A percentile compares a stretch with the other conserved stretches of the same genome.
These are phyloP conservation scores for Amblyopsis hoosieri DNA, from an alignment of 2,797 vertebrate species.

Conservation along the genomic window DNA sequence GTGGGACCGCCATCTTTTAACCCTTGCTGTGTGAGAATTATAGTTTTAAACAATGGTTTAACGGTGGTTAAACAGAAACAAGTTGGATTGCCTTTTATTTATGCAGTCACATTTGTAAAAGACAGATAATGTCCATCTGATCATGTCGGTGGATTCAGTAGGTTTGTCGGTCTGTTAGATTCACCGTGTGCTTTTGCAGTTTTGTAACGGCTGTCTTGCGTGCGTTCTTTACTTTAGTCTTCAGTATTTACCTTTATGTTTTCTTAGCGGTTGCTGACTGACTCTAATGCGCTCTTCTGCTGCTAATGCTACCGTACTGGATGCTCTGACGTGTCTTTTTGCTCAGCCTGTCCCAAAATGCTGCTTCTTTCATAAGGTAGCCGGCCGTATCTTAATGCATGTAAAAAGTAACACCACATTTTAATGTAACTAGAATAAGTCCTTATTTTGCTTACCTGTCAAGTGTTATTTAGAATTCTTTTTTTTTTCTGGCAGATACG, in stretches of 20 bases:
- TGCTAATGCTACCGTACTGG: conserved; percentile 73
- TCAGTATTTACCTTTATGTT: conserved; percentile 40
- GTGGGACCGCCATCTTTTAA: background rate
- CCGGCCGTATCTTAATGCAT: conserved; percentile 78
- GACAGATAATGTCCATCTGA: conserved; percentile 39
- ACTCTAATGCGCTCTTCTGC: conserved; percentile 59
- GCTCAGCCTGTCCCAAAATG: conserved; percentile 74
- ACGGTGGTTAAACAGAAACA: conserved; percentile 18
- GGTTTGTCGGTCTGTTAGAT: conserved; percentile 46
- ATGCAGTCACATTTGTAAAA: conserved; percentile 14
- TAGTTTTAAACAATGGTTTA: background rate
- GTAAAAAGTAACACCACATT: conserved; percentile 63
- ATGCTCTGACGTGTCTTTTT: conserved; percentile 64
- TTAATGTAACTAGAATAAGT: conserved; percentile 64
- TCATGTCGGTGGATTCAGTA: conserved; percentile 41
- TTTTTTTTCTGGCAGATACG: conserved; percentile 42
- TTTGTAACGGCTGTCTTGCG: conserved; percentile 60
- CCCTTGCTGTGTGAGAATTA: background rate
- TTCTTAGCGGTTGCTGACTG: conserved; percentile 33
- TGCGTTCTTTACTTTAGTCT: conserved; percentile 58
- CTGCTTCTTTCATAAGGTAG: conserved; percentile 75
- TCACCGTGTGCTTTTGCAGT: conserved; percentile 50
- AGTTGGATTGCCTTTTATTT: conserved; percentile 31
- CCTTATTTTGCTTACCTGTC: conserved; percentile 69
- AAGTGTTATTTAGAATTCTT: conserved; percentile 57